Base-by-base conservation (phyloP, 2,888 invertebrate species). In the Scaptodrosophila latifasciaeformis region DNA sequence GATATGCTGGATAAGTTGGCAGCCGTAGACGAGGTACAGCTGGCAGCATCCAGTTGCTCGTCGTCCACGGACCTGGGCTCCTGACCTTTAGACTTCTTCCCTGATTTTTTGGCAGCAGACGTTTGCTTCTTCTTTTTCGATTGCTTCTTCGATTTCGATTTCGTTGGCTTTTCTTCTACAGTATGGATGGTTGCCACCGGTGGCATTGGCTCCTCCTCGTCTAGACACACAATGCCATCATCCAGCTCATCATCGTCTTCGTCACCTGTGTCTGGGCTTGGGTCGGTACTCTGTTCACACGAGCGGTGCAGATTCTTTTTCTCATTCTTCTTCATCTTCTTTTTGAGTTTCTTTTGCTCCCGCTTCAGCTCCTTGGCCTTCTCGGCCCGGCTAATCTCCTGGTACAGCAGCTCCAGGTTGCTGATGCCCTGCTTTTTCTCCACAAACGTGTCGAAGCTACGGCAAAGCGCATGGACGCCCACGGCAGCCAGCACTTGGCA, bases 401-500 rank as follows among this genome's bases (percentile, higher is more conserved):
- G 93, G 81, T 94, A 96, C 24, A 96, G 87, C 63, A 96, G 87
- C 87, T 97, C 96, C 59, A 97, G 87, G 83, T 96, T 95, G 37
- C 95, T 93, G 18, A 95, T 92, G 19, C 95, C 95, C 81, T 93
- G 93, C 85, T 96, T 96, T 61, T 91, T 90, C 86, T 97, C 96
- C 21, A 96, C 93, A 2, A 95, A 94, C 71, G 93, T 92, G 89
- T 94, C 95, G 86, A 96, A 97, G 86, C 93, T 96, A 68, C 95
- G 92, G 81, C 93, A 92, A 10, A 97, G 88, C 3, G 96, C 94
- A 82, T 96, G 95, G 0, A 96, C 92, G 0, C 93, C 93, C 4
- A 95, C 93, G 39, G 95, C 96, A 48, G 96, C 95, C 59, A 97
- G 90, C 47, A 96, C 93, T 86, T 95, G 95, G 87, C 96, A 96